Evolutionary conservation across 2,113 vertebrate species (phyloP).

Genomic region (Pangasianodon gigas): DNA sequence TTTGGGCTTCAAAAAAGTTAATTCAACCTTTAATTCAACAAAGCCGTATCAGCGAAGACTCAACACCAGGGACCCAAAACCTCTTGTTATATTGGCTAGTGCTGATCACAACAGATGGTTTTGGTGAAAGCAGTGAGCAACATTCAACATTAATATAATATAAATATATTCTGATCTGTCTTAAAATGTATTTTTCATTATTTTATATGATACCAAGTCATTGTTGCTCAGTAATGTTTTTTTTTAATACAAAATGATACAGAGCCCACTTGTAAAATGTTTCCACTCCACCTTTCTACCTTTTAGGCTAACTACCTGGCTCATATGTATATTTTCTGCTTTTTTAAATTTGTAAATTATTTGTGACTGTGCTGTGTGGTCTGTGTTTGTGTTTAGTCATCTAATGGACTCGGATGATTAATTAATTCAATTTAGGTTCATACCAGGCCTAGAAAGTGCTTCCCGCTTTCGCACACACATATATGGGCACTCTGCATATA

Average conservation of each 20-base stretch:
- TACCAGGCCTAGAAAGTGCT: background rate
- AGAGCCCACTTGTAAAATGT: too few species aligned
- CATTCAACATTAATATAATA: background rate
- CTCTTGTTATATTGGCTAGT: background rate
- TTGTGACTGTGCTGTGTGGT: background rate
- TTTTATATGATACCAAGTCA: background rate
- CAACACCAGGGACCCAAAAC: background rate
- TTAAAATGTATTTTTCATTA: background rate
- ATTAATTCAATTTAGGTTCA: background rate
- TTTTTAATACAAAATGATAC: background rate
- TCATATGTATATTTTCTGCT: background rate
- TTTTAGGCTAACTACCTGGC: background rate
- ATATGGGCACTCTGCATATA: background rate
- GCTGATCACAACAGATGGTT: background rate
- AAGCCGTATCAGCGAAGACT: background rate
- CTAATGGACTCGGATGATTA: background rate
- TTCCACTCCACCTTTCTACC: too few species aligned
- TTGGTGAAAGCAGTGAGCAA: background rate
- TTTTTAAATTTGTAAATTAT: background rate
- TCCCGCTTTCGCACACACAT: background rate
- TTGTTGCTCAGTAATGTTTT: background rate
- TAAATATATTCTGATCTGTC: background rate
- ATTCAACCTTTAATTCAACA: background rate
- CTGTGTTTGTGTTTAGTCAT: background rate
- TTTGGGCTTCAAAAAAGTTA: background rate